phyloP scores from a whole-genome alignment of 2,888 invertebrate species.

The Lordiphosa fenestrarum region DNA sequence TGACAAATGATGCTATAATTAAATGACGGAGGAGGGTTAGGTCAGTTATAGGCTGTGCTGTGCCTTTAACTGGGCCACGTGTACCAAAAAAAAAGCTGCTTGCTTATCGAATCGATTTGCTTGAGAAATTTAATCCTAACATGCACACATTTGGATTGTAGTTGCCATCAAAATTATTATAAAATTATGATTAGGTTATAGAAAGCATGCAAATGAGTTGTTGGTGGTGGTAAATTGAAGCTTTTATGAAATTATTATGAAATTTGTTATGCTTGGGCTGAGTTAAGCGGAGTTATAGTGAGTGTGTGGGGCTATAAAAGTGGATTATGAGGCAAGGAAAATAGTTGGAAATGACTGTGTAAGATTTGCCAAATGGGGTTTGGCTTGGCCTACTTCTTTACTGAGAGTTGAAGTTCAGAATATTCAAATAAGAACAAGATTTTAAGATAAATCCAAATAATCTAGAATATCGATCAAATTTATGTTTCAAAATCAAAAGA shows the following conservation, averaged over 20 bases:
- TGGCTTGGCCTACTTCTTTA: no score
- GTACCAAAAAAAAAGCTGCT: slow-evolving; percentile 35
- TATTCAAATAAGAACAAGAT: no score
- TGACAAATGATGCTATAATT: slow-evolving; percentile 66
- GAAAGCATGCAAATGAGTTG: slow-evolving; percentile 31
- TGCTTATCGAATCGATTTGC: slow-evolving; percentile 23
- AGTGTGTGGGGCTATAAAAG: not conserved
- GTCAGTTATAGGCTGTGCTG: slow-evolving; percentile 12
- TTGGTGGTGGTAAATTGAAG: slow-evolving; percentile 1
- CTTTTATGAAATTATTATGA: slow-evolving; percentile 8
- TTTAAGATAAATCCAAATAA: no score
- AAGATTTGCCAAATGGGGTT: no score
- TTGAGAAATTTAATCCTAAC: slow-evolving; percentile 34
- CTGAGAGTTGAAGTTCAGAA: no score
- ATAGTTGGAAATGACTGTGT: no score
- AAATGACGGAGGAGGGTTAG: slow-evolving; percentile 28
- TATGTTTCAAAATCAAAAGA: slow-evolving; percentile 24
- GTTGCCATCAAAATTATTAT: slow-evolving; percentile 20
- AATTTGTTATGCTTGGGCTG: slow-evolving; percentile 10
- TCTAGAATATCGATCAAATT: not conserved
- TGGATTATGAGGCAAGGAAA: not conserved
- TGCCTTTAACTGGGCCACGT: slow-evolving; percentile 33
- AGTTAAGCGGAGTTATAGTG: not conserved
- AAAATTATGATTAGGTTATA: slow-evolving; percentile 28
- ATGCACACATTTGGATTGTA: slow-evolving; percentile 41